A percentile compares a stretch with the other conserved stretches of the same genome.
Evolutionary conservation across 2,797 vertebrate genomes (phyloP).

Genomic region (Ispidina picta): DNA sequence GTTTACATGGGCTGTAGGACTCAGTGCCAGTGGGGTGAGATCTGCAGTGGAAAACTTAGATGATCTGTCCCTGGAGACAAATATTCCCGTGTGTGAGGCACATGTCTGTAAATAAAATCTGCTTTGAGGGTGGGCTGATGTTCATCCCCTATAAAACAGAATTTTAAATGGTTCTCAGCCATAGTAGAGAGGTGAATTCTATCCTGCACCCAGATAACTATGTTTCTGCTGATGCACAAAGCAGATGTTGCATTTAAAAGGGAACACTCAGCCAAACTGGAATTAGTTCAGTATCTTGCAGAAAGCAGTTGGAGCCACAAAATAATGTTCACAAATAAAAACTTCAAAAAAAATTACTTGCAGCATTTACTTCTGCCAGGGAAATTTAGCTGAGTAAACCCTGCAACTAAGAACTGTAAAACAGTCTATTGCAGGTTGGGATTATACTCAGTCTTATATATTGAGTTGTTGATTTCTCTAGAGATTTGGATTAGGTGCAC

Average conservation of each 20-base stretch:
- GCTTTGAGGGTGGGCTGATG: neutral
- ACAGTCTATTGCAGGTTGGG: neutral
- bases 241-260: slow-evolving; percentile 56
- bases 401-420: neutral
- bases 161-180: neutral
- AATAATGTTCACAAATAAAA: slow-evolving; percentile 59
- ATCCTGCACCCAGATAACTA: neutral
- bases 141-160: slow-evolving; percentile 31
- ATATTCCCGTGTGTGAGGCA: neutral
- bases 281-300: slow-evolving; percentile 55
- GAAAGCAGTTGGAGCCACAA: slow-evolving; percentile 25
- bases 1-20: slow-evolving; percentile 13
- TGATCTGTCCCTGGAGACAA: neutral
- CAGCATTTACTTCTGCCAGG: slow-evolving; percentile 20
- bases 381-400: slow-evolving; percentile 13
- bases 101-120: neutral
- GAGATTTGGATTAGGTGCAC: neutral
- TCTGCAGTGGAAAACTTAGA: slow-evolving; percentile 15
- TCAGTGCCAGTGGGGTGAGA: neutral
- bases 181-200: slow-evolving; percentile 23
- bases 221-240: slow-evolving; percentile 18
- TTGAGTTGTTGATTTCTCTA: neutral
- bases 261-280: slow-evolving; percentile 20
- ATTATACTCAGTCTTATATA: rapidly evolving
- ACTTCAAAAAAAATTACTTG: slow-evolving; percentile 53